These are phyloP conservation scores for Uloborus diversus DNA, from an alignment of 1,140 invertebrate genomes.

Conservation along the genomic window DNA sequence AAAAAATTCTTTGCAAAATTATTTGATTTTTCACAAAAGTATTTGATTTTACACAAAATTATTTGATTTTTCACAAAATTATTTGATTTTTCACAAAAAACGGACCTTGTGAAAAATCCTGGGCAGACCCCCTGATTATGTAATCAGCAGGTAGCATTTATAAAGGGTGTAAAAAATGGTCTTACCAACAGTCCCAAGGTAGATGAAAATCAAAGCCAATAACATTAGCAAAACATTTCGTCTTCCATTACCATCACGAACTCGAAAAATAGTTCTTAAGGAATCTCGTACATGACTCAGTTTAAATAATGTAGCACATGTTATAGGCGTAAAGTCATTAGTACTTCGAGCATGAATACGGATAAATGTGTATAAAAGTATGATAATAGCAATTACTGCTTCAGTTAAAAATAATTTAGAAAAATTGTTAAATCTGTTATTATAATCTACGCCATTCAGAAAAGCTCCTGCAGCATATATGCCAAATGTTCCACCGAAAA, in stretches of 20 bases:
- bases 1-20: no score
- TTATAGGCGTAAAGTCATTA: neutral
- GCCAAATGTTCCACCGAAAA: slow-evolving; percentile 67
- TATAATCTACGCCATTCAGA: slow-evolving; percentile 62
- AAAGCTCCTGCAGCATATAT: slow-evolving; percentile 66
- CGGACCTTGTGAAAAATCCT: no score
- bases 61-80: no score
- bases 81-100: no score
- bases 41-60: no score
- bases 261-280: slow-evolving; percentile 62
- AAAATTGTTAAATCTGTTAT: slow-evolving; percentile 61
- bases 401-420: slow-evolving; percentile 60
- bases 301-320: slow-evolving; percentile 53
- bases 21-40: no score
- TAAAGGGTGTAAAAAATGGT: no score
- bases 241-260: slow-evolving; percentile 61
- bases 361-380: slow-evolving; percentile 65
- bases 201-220: slow-evolving; percentile 58
- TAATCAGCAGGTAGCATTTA: no score
- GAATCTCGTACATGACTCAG: slow-evolving; percentile 61
- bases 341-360: slow-evolving; percentile 58
- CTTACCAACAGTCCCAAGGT: slow-evolving; percentile 38
- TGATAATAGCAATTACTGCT: slow-evolving; percentile 60
- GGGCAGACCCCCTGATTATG: no score
- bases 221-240: slow-evolving; percentile 62